phyloP scores from a whole-genome alignment of 2,113 vertebrate species.

The Indicator maculatus region DNA sequence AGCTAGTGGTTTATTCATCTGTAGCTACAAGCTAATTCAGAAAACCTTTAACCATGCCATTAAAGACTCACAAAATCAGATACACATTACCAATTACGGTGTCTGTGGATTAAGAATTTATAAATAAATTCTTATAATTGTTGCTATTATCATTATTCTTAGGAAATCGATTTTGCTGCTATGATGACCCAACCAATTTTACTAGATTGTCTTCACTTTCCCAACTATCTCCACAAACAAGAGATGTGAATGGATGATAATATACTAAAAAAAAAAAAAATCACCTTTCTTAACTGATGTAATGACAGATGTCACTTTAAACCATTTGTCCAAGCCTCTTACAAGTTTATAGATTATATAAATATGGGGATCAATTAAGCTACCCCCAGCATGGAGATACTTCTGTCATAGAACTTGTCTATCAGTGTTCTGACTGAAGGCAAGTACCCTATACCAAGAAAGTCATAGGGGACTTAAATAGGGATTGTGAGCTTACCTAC shows the following conservation, averaged over 20 bases:
- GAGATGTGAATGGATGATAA: not conserved
- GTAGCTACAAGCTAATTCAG: not conserved
- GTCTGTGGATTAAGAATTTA: not conserved
- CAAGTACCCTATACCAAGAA: not conserved
- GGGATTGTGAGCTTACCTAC: not conserved
- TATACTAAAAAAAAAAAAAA: not conserved
- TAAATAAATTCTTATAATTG: not conserved
- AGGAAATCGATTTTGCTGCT: not conserved
- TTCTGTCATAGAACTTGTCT: not conserved
- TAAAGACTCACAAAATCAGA: not conserved
- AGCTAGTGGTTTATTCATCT: not conserved
- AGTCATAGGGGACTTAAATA: not conserved
- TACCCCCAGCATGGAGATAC: not conserved
- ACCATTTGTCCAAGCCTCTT: not conserved
- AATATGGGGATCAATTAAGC: not conserved
- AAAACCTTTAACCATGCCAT: not conserved
- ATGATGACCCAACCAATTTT: not conserved
- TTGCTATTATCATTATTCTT: not conserved
- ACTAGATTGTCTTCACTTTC: not conserved
- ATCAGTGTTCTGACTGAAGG: not conserved
- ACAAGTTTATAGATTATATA: not conserved
- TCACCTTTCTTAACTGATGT: not conserved
- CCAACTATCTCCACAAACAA: not conserved
- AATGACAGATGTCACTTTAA: not conserved
- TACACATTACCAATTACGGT: not conserved